A percentile compares a stretch with the other conserved stretches of the same genome.
phyloP scores from a whole-genome alignment of 1,140 invertebrate species.

The Atopsyche davidsoni region DNA sequence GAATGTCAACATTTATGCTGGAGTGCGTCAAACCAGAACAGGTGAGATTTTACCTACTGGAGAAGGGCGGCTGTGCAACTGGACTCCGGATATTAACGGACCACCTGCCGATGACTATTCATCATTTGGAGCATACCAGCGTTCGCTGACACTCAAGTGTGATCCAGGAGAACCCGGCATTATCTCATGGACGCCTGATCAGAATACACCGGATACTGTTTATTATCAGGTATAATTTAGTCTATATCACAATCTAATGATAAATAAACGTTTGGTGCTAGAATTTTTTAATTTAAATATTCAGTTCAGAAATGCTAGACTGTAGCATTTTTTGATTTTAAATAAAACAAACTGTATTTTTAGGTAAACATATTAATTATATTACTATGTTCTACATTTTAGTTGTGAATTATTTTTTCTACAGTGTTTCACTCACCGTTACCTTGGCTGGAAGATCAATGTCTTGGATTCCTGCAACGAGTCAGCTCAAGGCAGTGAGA shows the following conservation, averaged over 20 bases:
- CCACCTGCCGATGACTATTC: constrained; percentile 71
- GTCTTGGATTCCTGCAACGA: constrained; percentile 76
- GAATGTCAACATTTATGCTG: constrained; percentile 77
- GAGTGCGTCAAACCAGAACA: constrained; percentile 58
- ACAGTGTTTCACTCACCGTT: constrained; percentile 86
- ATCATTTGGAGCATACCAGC: constrained; percentile 84
- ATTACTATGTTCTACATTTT: too few relatives aligned
- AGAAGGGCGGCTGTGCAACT: constrained; percentile 76
- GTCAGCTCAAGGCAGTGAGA: constrained; percentile 50
- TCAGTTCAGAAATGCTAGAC: background rate
- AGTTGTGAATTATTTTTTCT: constrained; percentile 33
- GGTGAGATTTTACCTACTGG: constrained; percentile 66
- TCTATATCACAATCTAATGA: constrained; percentile 5
- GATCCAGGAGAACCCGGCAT: constrained; percentile 78
- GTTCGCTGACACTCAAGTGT: constrained; percentile 74
- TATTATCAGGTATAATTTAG: constrained; percentile 76
- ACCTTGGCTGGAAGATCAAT: constrained; percentile 92
- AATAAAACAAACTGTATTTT: background rate
- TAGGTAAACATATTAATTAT: too few relatives aligned
- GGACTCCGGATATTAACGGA: constrained; percentile 68
- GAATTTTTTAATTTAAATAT: background rate
- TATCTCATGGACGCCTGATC: constrained; percentile 82
- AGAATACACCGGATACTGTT: constrained; percentile 81
- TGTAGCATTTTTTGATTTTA: background rate
- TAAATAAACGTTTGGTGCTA: background rate